phyloP scores from a whole-genome alignment of 2,113 vertebrate species.

The Petroica traversi region DNA sequence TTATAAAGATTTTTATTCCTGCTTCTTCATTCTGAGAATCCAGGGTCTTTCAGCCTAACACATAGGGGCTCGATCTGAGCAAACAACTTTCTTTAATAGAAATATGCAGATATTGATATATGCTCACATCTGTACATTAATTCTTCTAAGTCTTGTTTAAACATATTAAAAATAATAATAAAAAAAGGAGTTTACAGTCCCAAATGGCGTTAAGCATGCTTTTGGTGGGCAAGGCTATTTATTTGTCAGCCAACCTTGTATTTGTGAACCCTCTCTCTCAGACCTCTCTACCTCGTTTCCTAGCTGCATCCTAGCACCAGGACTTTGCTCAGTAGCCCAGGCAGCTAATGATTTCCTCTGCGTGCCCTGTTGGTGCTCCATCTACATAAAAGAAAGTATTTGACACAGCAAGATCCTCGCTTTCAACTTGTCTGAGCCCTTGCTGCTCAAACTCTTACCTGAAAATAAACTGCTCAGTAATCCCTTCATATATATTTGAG shows the following conservation, averaged over 20 bases:
- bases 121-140: neutral
- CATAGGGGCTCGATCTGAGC: neutral
- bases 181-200: neutral
- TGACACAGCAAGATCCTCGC: conserved; percentile 13
- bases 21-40: neutral
- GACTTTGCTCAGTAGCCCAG: neutral
- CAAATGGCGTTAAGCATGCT: neutral
- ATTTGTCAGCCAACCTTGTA: neutral
- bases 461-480: conserved; percentile 6
- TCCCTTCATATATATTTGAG: neutral
- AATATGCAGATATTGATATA: neutral
- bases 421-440: conserved; percentile 20
- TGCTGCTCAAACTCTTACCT: neutral
- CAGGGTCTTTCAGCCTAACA: neutral
- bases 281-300: neutral
- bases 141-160: neutral
- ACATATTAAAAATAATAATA: neutral
- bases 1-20: neutral
- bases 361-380: neutral
- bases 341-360: conserved; percentile 17
- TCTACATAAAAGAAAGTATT: conserved; percentile 15
- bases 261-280: neutral
- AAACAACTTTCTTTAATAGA: neutral
- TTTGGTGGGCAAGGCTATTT: neutral
- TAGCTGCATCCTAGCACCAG: neutral